These are phyloP conservation scores for Nomia melanderi DNA, from an alignment of 1,140 invertebrate species.

Conservation along the genomic window DNA sequence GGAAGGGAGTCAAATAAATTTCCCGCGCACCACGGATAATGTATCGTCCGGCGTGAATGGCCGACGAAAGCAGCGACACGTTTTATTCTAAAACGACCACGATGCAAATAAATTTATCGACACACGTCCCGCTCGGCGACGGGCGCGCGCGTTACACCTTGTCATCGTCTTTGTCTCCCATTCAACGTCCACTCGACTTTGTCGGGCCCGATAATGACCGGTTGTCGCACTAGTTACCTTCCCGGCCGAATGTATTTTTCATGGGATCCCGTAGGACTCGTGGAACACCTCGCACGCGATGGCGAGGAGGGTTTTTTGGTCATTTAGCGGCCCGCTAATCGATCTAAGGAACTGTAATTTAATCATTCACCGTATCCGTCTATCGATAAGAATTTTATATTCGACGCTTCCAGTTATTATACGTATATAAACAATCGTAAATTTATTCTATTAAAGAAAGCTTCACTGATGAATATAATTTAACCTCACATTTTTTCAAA, in stretches of 20 bases:
- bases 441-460: no score
- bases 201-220: slow-evolving; percentile 59
- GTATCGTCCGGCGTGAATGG: slow-evolving; percentile 47
- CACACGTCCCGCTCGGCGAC: slow-evolving; percentile 35
- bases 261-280: neutral
- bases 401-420: no score
- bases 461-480: no score
- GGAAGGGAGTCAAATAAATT: slow-evolving; percentile 46
- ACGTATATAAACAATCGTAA: no score
- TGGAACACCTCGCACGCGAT: no score
- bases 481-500: no score
- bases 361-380: no score
- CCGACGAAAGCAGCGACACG: slow-evolving; percentile 30
- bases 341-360: no score
- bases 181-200: slow-evolving; percentile 47
- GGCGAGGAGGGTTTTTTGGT: neutral
- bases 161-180: slow-evolving; percentile 53
- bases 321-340: no score
- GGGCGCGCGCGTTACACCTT: slow-evolving; percentile 48
- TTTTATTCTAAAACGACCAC: slow-evolving; percentile 59
- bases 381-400: no score
- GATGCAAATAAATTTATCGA: slow-evolving; percentile 62
- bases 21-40: slow-evolving; percentile 33
- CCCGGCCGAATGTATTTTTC: neutral
- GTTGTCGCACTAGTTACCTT: slow-evolving; percentile 35